phyloP scores from a whole-genome alignment of 2,888 invertebrate genomes.

The Nowickia ferox region DNA sequence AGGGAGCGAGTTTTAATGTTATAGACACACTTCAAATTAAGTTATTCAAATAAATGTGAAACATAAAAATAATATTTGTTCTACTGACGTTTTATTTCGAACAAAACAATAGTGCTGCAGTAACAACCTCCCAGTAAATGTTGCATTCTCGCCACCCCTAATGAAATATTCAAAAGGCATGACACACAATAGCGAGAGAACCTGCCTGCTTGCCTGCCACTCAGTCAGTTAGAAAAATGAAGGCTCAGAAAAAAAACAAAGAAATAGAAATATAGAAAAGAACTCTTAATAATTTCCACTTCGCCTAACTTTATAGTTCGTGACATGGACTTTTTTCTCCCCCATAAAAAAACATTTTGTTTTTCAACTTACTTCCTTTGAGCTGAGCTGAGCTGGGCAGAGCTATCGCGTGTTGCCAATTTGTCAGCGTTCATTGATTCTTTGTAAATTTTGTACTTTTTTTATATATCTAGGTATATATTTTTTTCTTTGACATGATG shows the following conservation, averaged over 20 bases:
- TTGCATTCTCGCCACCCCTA: conserved; percentile 60
- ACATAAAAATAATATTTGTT: conserved; percentile 63
- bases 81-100: conserved; percentile 20
- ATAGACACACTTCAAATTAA: conserved; percentile 70
- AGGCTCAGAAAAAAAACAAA: neutral
- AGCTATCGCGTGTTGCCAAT: conserved; percentile 81
- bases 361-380: conserved; percentile 45
- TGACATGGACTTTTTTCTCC: conserved; percentile 57
- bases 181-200: conserved; percentile 11
- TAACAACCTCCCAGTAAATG: conserved; percentile 32
- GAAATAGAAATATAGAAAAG: conserved; percentile 16
- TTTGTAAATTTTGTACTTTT: conserved; percentile 18
- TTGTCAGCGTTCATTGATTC: conserved; percentile 80
- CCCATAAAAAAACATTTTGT: conserved; percentile 21
- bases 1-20: conserved; percentile 52
- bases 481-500: conserved; percentile 67
- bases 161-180: conserved; percentile 41
- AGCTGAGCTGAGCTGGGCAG: conserved; percentile 23
- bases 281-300: conserved; percentile 69
- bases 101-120: neutral
- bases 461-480: neutral
- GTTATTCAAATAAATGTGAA: conserved; percentile 68
- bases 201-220: conserved; percentile 18
- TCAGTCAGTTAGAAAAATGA: conserved; percentile 24
- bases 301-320: conserved; percentile 69